A percentile compares a stretch with the other conserved stretches of the same genome.
phyloP scores from a whole-genome alignment of 2,888 invertebrate species.

The Steinernema carpocapsae region DNA sequence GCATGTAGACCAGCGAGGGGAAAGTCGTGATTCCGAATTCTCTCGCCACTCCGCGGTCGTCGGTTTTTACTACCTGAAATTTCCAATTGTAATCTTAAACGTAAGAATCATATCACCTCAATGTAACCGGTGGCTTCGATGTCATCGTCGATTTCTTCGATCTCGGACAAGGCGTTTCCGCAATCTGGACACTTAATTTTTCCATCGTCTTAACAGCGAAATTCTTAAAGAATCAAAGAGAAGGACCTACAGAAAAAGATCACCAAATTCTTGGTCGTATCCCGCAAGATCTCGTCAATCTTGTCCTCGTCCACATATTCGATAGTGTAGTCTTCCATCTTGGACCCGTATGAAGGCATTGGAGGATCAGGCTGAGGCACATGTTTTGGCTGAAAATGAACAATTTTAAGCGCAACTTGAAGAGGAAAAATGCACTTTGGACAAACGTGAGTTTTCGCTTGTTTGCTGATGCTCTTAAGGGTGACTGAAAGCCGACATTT shows the following conservation, averaged over 20 bases:
- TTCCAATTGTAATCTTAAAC: neutral
- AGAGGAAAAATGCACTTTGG: neutral
- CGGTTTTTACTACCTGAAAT: slow-evolving; percentile 65
- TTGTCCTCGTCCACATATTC: slow-evolving; percentile 95
- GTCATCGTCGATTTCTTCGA: slow-evolving; percentile 92
- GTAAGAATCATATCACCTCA: slow-evolving; percentile 48
- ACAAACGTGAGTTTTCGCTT: too few relatives aligned
- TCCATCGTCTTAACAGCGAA: slow-evolving; percentile 65
- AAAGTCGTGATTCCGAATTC: slow-evolving; percentile 94
- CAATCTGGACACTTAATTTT: slow-evolving; percentile 85
- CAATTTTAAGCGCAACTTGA: neutral
- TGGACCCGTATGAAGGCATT: neutral
- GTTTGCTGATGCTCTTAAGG: too few relatives aligned
- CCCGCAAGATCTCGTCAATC: slow-evolving; percentile 89
- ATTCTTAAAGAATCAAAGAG: too few relatives aligned
- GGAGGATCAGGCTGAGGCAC: slow-evolving; percentile 30
- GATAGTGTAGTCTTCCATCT: slow-evolving; percentile 72
- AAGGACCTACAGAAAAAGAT: slow-evolving; percentile 87
- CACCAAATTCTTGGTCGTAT: slow-evolving; percentile 91
- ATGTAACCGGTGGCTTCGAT: slow-evolving; percentile 73
- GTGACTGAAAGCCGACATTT: too few relatives aligned
- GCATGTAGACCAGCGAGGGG: slow-evolving; percentile 93
- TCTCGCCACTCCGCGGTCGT: slow-evolving; percentile 77
- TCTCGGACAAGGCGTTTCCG: slow-evolving; percentile 80
- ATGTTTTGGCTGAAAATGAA: neutral